Base-by-base conservation (phyloP, 2,113 vertebrate species). In the Hippocampus comes region DNA sequence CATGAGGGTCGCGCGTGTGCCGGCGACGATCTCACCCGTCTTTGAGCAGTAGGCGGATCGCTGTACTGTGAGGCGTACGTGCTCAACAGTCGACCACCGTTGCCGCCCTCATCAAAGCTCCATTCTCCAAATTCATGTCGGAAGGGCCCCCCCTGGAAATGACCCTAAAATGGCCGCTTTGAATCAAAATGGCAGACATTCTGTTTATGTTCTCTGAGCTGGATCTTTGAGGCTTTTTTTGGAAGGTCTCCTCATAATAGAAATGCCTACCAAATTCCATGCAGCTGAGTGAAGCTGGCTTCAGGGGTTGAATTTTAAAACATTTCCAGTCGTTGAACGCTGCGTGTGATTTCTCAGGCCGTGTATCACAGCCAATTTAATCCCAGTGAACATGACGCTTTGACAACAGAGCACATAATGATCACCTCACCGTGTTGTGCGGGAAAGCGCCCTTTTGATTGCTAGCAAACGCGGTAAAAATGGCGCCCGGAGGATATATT, bases 381-480 rank as follows among this genome's bases (percentile, higher is more conserved):
- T 75, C 72, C 48, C 73, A 66, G 48, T 20, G 61, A 81, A 72
- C n/a, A 53, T 42, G 67, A 72, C 81, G 82, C 79, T 84, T 82
- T 82, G 74, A 80, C 77, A 77, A 75, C 83, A 82, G 78, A 82
- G 79, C 38, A 6, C 30, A 64, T 78, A 73, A 81, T 78, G 74
- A 87, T 82, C 76, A 74, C 38, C 79, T 79, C 67, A 63, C 67
- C 64, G 53, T 72, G 72, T 79, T 84, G 59, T 74, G 42, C 70
- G 84, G 80, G 74, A 77, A 70, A 75, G 53, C 80, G 53, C 67
- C 76, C 81, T 87, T 88, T 88, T 87, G 77, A 84, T 86, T 84
- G 42, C 23, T 23, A 88, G 75, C 80, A 78, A 84, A 84, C 77
- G 67, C 51, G 64, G 82, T 86, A 68, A 79, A 87, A 85, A 86